phyloP scores from a whole-genome alignment of 2,797 vertebrate genomes.

The Crenuchus spilurus region DNA sequence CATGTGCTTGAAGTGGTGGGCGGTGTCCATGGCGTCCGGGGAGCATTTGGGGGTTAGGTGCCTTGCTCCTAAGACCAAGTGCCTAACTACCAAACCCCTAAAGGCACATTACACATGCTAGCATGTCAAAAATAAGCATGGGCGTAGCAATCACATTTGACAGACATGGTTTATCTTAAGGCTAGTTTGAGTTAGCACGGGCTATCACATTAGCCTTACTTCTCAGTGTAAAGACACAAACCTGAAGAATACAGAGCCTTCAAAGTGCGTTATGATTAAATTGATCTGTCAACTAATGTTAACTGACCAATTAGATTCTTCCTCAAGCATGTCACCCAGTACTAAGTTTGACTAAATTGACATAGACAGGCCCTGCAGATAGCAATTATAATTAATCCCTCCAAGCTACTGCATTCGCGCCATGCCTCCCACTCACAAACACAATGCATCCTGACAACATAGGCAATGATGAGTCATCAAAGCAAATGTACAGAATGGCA shows the following conservation, averaged over 20 bases:
- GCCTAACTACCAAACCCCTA: too few species aligned
- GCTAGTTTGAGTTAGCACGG: not conserved
- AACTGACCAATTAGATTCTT: constrained; percentile 57
- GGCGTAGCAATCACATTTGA: not conserved
- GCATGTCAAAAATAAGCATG: not conserved
- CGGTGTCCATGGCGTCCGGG: too few species aligned
- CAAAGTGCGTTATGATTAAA: constrained; percentile 47
- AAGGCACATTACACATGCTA: not conserved
- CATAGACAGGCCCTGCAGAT: constrained; percentile 47
- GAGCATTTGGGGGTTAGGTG: too few species aligned
- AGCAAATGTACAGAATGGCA: constrained; percentile 2
- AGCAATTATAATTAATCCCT: constrained; percentile 53
- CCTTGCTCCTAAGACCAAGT: too few species aligned
- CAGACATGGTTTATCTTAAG: not conserved
- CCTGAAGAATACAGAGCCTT: constrained; percentile 25
- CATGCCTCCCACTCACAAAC: constrained; percentile 6
- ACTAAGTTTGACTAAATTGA: constrained; percentile 40
- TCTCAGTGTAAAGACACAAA: constrained; percentile 37
- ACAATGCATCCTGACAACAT: constrained; percentile 27
- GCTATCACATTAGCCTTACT: constrained; percentile 3
- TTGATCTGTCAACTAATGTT: constrained; percentile 59
- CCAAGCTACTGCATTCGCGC: constrained; percentile 33
- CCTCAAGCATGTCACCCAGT: constrained; percentile 50
- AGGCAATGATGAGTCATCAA: constrained; percentile 34
- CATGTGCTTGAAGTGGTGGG: too few species aligned